Base-by-base conservation (phyloP, 2,888 invertebrate species). In the Pterostichus niger region DNA sequence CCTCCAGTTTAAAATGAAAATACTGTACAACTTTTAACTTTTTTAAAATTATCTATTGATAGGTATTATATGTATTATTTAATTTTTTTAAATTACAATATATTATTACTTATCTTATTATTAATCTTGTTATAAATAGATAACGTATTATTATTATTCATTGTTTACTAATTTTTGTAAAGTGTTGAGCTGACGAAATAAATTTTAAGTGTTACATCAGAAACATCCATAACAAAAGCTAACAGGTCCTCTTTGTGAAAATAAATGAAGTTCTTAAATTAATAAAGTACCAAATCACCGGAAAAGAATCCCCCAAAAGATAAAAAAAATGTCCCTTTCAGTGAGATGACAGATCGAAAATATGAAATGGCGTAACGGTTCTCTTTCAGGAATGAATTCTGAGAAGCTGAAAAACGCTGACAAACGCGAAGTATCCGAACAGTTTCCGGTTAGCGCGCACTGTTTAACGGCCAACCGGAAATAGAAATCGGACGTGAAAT, bases 321-420 rank as follows among this genome's bases (percentile, higher is more conserved):
- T 71, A 44, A 71, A 71, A 71, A n/a, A 71, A 24, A 44, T 71
- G 68, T 40, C 68, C 17, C 17, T 71, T 44, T 71, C 64, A 64
- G 64, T 64, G 64, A 64, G 33, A 64, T 64, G 64, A 64, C 40
- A 35, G 64, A 64, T 64, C 40, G 68, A 17, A 71, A 71, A 71
- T 71, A 71, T 44, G 44, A 71, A 44, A 40, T 40, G 17, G 44
- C 24, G 13, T 9, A 31, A 56, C 17, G 40, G 31, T 44, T 71
- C 68, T 71, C 24, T 75, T 75, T 52, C 49, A 75, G 52, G n/a
- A 64, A 31, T 35, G 64, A 64, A 64, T 64, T 5, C 49, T 52
- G 35, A 75, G 31, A 52, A 49, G 35, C 75, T 52, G 75, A 75
- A 75, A 68, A 75, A 75, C 75, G 75, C 75, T 75, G 75, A 75